Base-by-base conservation (phyloP, 30 jellyfish, hydroid and myxozoan genomes). In the Hydractinia echinata region DNA sequence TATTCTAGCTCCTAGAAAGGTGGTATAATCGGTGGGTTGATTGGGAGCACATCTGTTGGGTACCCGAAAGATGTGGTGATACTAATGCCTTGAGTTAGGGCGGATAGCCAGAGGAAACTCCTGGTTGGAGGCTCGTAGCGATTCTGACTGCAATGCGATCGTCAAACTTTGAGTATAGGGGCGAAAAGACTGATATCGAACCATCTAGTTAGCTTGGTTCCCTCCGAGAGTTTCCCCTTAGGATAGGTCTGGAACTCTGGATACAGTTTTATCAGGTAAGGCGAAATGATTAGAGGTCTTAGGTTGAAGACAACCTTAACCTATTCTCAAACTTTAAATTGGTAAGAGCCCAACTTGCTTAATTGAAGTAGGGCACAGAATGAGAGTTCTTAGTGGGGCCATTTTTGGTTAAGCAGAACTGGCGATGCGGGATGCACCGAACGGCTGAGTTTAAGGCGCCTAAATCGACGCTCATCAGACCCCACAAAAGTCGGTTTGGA, bases 181-280 rank as follows among this genome's bases (percentile, higher is more conserved):
- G 95, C 95, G 95, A 85, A 58, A 85, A n/a, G 95, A 85, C 95
- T 85, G 62, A 85, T 81, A 85, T 81, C 95, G 95, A 86, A 86
- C 95, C 95, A 86, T 86, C 95, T 86, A 86, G 95, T 86, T n/a
- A 86, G 95, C 95, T 86, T n/a, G 95, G 92, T 86, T 82, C 95
- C 95, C 95, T 83, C 89, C 95, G 86, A 86, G n/a, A 82, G 87
- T 86, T 68, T 86, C 95, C 95, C 95, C n/a, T 85, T 89, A 85
- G 95, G 95, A 85, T 85, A 70, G 95, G n/a, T n/a, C 95, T 53
- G 95, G 86, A 67, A 71, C 95, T 61, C 81, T n/a, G 95, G 81
- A 48, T n/a, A 53, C 95, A 85, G 89, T 86, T 86, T 86, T 64
- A 86, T 72, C 95, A 73, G 95, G 95, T 82, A 86, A 84, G 81